Evolutionary conservation across 2,888 invertebrate species (phyloP), one percentile per base, ranked within the genome.

Genomic region (Panzeria rudis): DNA sequence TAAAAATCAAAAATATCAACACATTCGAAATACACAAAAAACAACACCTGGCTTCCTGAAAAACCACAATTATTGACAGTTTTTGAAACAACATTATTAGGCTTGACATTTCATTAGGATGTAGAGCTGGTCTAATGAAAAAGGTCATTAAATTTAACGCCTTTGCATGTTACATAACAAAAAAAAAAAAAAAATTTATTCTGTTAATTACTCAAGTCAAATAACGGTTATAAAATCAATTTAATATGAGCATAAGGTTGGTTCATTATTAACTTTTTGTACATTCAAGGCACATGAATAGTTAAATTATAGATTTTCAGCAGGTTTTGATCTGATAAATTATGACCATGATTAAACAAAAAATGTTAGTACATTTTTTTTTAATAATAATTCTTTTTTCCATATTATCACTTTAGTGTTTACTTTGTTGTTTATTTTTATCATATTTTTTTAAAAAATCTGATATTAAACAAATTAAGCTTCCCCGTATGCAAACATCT

Each of bases 111-210:
- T 83, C 29, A 47, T 41, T 15, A 54, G 62, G 17, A 44, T 15
- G 3, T 35, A 62, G 54, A 20, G 47, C 38, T n/a, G n/a, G 20
- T 41, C 38, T 75, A 69, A 78, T 44, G 32, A 75, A 75, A 84
- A 81, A 85, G 85, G 85, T 85, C 85, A 85, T 85, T 85, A 82
- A 82, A 71, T 85, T 85, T 85, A 82, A 82, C 85, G 71, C 78
- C 38, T 62, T 50, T 72, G 77, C 73, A 78, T 69, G 76, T 62
- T 59, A 6, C 9, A 64, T 32, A 32, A 2, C 25, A 23, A 25
- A 29, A 59, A 50, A 44, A 17, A 25, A 50, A 11, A 25, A 32
- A 17, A 1, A 4, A 59, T 78, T 83, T 79, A 79, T 59, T 73
- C 17, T 68, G 52, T 64, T 84, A 80, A 77, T 81, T 81, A 61